phyloP scores from a whole-genome alignment of 2,888 invertebrate genomes.

The Melanotus villosus region DNA sequence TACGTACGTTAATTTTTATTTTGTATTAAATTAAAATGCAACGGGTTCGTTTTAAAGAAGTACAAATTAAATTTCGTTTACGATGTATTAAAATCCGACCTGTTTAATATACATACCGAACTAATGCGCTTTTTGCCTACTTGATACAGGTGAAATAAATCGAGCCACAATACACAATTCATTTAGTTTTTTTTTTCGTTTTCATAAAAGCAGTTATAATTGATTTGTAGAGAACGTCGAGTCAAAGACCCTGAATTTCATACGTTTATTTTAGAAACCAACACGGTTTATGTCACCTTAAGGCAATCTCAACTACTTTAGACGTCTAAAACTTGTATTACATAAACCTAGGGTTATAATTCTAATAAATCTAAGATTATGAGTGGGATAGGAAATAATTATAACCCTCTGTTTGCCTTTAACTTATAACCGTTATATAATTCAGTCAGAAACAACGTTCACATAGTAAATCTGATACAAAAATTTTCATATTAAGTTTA shows the following conservation, averaged over 20 bases:
- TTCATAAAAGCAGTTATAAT: background rate
- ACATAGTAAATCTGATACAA: slow-evolving; percentile 24
- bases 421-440: background rate
- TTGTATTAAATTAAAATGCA: too few relatives aligned
- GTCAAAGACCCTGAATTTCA: background rate
- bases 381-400: slow-evolving; percentile 14
- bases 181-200: too few relatives aligned
- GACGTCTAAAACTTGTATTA: background rate
- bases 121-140: too few relatives aligned
- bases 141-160: too few relatives aligned
- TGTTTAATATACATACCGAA: too few relatives aligned
- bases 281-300: background rate
- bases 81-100: too few relatives aligned
- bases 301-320: background rate
- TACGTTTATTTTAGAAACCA: background rate
- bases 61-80: too few relatives aligned
- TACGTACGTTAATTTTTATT: too few relatives aligned
- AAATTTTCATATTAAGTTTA: slow-evolving; percentile 21
- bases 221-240: background rate
- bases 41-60: too few relatives aligned
- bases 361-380: slow-evolving; percentile 12
- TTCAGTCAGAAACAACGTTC: slow-evolving; percentile 15
- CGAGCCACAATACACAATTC: too few relatives aligned
- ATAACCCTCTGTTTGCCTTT: background rate
- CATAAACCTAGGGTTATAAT: slow-evolving; percentile 11